Evolutionary conservation across 2,113 vertebrate genomes (phyloP).

Genomic region (Castor canadensis): DNA sequence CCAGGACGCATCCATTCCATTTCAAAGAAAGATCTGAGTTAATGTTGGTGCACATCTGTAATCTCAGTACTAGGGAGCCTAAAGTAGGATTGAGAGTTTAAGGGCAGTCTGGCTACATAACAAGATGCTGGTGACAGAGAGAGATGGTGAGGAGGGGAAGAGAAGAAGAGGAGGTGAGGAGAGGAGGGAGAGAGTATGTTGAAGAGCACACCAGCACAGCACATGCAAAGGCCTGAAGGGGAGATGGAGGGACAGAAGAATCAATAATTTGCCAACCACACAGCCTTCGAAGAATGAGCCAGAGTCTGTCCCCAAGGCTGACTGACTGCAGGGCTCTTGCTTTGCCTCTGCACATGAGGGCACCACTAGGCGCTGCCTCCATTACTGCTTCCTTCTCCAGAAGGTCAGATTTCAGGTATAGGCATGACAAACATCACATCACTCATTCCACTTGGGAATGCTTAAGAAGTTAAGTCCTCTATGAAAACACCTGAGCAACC

Average conservation of each 20-base stretch:
- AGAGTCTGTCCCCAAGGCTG: background rate
- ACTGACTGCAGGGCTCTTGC: conserved; percentile 16
- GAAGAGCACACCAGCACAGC: background rate
- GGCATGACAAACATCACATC: background rate
- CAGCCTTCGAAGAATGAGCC: background rate
- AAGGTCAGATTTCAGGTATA: background rate
- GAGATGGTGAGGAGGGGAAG: background rate
- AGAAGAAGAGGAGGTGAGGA: background rate
- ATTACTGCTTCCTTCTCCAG: background rate
- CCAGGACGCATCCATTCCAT: conserved; percentile 1
- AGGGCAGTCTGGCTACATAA: background rate
- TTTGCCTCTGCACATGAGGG: background rate
- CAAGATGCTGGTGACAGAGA: background rate
- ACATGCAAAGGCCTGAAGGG: background rate
- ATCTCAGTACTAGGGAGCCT: too few relatives aligned
- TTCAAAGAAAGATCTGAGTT: background rate
- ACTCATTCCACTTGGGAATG: background rate
- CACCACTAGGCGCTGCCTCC: too few relatives aligned
- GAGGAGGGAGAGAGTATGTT: background rate
- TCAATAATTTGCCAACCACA: background rate
- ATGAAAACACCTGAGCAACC: background rate
- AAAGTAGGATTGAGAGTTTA: background rate
- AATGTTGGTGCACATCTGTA: background rate
- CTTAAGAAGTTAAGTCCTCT: background rate
- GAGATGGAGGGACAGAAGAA: background rate